Conservation (phyloP, 35 echinoderm and acorn worm genomes). For the Ophiothrix spiculata region DNA sequence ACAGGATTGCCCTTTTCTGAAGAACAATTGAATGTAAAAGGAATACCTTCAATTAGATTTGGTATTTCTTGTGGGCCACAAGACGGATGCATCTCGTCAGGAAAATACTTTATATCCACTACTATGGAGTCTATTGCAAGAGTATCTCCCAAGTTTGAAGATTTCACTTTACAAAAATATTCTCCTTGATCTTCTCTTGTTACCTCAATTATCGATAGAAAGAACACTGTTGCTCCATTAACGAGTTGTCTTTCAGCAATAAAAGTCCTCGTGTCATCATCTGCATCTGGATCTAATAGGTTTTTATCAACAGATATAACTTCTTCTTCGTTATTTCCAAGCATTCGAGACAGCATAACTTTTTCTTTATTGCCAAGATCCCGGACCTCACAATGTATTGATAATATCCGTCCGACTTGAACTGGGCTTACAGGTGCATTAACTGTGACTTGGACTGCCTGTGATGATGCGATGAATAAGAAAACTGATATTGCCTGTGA, state of each 20-base stretch:
- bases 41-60: background rate
- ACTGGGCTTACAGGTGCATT: background rate
- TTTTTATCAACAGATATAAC: background rate
- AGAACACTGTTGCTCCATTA: background rate
- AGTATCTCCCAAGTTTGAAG: background rate
- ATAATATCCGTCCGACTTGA: background rate
- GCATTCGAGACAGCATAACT: background rate
- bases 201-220: background rate
- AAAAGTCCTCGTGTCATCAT: background rate
- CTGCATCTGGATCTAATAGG: background rate
- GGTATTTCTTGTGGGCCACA: background rate
- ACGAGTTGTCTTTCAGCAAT: background rate
- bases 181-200: background rate
- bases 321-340: background rate
- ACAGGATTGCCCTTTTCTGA: background rate
- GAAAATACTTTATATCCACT: background rate
- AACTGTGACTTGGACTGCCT: background rate
- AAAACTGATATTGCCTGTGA: background rate
- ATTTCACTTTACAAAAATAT: slow-evolving; percentile 9
- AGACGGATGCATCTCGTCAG: background rate
- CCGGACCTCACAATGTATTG: background rate
- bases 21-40: background rate
- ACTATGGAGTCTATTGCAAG: background rate
- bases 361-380: background rate
- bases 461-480: background rate